Evolutionary conservation across 1,140 invertebrate species (phyloP).

Genomic region (Chrysoperla carnea): DNA sequence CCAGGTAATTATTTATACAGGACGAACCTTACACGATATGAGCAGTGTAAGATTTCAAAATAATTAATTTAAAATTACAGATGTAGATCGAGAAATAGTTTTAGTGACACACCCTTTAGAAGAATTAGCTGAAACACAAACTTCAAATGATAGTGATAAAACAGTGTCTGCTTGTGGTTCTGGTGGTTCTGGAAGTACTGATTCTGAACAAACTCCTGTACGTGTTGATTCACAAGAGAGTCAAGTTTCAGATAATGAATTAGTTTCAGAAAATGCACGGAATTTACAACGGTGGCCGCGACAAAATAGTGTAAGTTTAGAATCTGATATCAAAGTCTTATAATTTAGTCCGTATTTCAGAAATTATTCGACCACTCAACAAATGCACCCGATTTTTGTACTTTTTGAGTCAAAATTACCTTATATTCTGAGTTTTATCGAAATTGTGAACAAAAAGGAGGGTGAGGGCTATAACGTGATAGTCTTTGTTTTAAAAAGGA

Average conservation of each 20-base stretch:
- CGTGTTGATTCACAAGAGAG: slow-evolving; percentile 78
- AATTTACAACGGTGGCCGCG: slow-evolving; percentile 55
- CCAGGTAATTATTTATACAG: slow-evolving; percentile 36
- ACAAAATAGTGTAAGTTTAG: slow-evolving; percentile 66
- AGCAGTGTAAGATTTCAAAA: no score
- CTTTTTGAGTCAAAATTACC: no score
- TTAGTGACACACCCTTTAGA: slow-evolving; percentile 31
- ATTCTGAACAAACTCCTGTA: slow-evolving; percentile 66
- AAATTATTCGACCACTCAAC: no score
- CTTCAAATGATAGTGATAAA: slow-evolving; percentile 71
- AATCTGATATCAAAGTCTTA: no score
- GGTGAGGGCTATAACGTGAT: no score
- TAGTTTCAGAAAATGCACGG: slow-evolving; percentile 20
- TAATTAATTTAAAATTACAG: slow-evolving; percentile 16
- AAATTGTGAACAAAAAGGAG: no score
- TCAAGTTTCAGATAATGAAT: slow-evolving; percentile 42
- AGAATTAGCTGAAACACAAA: slow-evolving; percentile 21
- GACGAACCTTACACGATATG: no score
- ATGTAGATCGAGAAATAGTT: slow-evolving; percentile 34
- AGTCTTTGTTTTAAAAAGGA: no score
- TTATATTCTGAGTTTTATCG: no score
- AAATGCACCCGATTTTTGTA: no score
- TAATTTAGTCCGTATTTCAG: background rate
- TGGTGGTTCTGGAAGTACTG: slow-evolving; percentile 52
- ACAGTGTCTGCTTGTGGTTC: slow-evolving; percentile 54